A percentile compares a stretch with the other conserved stretches of the same genome.
Conservation (phyloP, 2,888 invertebrate genomes). For the Sipha maydis region DNA sequence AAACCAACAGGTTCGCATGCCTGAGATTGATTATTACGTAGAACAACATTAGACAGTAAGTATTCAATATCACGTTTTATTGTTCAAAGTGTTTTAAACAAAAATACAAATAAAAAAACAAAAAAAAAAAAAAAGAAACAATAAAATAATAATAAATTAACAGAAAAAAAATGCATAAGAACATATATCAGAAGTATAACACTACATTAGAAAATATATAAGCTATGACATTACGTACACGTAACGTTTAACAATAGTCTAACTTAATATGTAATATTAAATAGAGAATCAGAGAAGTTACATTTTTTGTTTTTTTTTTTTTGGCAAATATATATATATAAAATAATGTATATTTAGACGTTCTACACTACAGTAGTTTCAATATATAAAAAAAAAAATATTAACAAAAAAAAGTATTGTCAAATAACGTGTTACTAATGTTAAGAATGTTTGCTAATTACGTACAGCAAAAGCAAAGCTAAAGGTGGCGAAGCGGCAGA, state of each 20-base stretch:
- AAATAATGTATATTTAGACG: too few relatives aligned
- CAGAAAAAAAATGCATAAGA: conserved; percentile 23
- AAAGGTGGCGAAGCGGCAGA: too few relatives aligned
- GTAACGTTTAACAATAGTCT: background rate
- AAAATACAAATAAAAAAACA: too few relatives aligned
- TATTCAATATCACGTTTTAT: conserved; percentile 33
- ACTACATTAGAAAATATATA: conserved; percentile 6
- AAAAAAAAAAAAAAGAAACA: conserved; percentile 4
- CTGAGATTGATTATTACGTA: too few relatives aligned
- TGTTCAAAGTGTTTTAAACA: background rate
- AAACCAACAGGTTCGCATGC: too few relatives aligned
- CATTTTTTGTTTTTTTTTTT: background rate
- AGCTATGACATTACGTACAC: background rate
- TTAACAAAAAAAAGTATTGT: too few relatives aligned
- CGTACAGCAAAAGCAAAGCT: too few relatives aligned
- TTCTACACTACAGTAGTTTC: too few relatives aligned
- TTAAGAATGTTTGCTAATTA: too few relatives aligned
- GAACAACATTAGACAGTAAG: background rate
- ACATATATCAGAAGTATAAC: background rate
- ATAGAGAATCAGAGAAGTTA: conserved; percentile 16
- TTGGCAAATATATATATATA: background rate
- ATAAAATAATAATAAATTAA: conserved; percentile 35
- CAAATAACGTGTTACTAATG: too few relatives aligned
- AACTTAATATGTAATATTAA: background rate
- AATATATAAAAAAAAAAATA: too few relatives aligned